Evolutionary conservation across 2,888 invertebrate genomes (phyloP), one percentile per base, ranked within the genome.

Genomic region (Chalcis sispes): DNA sequence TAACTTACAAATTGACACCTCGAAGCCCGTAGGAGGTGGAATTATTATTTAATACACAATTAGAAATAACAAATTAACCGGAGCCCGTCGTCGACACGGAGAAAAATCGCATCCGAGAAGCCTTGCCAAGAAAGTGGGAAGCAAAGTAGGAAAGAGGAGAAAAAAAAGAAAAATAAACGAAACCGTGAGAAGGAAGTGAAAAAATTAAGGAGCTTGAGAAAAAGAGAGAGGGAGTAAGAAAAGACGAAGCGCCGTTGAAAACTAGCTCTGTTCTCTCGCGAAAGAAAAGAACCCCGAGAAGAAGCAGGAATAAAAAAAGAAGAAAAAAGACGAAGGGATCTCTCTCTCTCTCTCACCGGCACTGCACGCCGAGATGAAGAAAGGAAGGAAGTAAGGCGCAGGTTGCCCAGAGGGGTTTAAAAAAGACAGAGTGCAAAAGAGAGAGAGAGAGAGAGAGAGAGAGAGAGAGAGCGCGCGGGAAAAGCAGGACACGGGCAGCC

Each of bases 1-100:
- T 82, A 81, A 82, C 83, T 83, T 79, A 73, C 77, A 72, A 78
- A 82, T 83, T 80, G 82, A 78, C 77, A 77, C 59, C 71, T 61
- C 65, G 36, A 62, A 56, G 64, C 52, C 50, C 40, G 23, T 25
- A 67, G 23, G 50, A 36, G 59, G 64, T 73, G 80, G 82, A 83
- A 84, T 85, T 82, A 83, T 84, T 83, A 83, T 84, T 85, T 85
- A 84, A 85, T 84, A 81, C 79, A 82, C 82, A 84, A 85, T 85
- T 83, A 83, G 81, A 83, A 84, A 82, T 85, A 84, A 85, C 84
- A 84, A 85, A 86, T 85, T 82, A 82, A 79, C 77, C 3, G 70
- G 46, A 18, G 61, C 25, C 46, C n/a, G 58, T 42, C 73, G 69
- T 72, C 64, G 79, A 79, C 80, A 79, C 79, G 79, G 71, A 79